Percentiles rank a stretch among this genome's conserved stretches.
Evolutionary conservation across 2,113 vertebrate species (phyloP).

Genomic region (Myotis brandtii): DNA sequence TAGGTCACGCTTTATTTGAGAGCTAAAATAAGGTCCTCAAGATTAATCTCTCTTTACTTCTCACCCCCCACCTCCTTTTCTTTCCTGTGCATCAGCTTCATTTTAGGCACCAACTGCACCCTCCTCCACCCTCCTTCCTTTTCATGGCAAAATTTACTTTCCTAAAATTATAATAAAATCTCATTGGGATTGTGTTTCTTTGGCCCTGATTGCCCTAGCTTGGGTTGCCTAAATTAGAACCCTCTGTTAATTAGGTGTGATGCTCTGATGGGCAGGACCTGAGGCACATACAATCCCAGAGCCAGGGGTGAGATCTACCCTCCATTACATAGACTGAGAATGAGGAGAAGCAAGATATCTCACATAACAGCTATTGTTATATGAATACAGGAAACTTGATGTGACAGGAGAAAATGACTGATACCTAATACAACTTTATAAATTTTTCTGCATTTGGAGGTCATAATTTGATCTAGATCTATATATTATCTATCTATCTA

Average conservation of each 20-base stretch:
- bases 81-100: not conserved
- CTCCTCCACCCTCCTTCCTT: accelerated
- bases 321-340: not conserved
- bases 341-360: not conserved
- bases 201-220: not conserved
- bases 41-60: not conserved
- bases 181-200: not conserved
- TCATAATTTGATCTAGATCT: not conserved
- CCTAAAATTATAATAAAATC: not conserved
- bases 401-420: not conserved
- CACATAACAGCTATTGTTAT: not conserved
- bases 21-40: not conserved
- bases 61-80: not conserved
- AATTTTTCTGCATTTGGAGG: not conserved
- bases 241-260: not conserved
- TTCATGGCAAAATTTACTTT: not conserved
- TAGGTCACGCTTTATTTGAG: not conserved
- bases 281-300: not conserved
- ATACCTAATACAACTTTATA: not conserved
- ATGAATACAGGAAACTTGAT: not conserved
- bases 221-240: slow-evolving; percentile 38
- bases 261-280: not conserved
- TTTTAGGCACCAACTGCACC: not conserved
- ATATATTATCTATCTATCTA: not conserved
- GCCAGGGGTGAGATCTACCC: not conserved